These are phyloP conservation scores for Hypomecis atomaria DNA, from an alignment of 2,888 invertebrate genomes.

Conservation along the genomic window DNA sequence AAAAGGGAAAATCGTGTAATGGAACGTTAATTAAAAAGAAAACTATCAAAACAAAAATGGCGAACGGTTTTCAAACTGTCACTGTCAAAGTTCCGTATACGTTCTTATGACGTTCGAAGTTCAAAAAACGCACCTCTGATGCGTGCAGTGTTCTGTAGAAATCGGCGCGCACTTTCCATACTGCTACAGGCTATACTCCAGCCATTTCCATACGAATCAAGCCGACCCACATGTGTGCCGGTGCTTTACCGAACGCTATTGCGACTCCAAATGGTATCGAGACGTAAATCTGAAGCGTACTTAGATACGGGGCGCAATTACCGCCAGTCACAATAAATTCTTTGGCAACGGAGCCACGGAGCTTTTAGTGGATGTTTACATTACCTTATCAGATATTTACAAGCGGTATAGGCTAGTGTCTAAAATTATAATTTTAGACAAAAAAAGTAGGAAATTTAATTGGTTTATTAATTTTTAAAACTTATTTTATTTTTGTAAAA, in stretches of 20 bases:
- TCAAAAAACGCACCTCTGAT: too few relatives aligned
- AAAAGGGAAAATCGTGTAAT: too few relatives aligned
- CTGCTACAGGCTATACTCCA: conserved; percentile 5
- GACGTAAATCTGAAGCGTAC: conserved; percentile 45
- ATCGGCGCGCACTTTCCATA: conserved; percentile 4
- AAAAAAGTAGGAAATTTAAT: too few relatives aligned
- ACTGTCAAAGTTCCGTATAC: too few relatives aligned
- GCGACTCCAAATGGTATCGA: conserved; percentile 43
- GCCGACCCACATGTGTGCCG: conserved; percentile 43
- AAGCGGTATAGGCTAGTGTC: conserved; percentile 10
- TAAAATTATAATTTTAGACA: too few relatives aligned
- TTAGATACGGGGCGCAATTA: conserved; percentile 37
- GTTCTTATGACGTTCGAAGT: too few relatives aligned
- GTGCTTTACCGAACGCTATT: conserved; percentile 44
- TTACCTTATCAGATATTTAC: conserved; percentile 32
- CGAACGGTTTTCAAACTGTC: too few relatives aligned
- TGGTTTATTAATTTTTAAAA: too few relatives aligned
- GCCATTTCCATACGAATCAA: conserved; percentile 44
- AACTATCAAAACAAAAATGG: too few relatives aligned
- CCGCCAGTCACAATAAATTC: conserved; percentile 34
- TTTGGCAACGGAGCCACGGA: conserved; percentile 20
- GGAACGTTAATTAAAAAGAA: too few relatives aligned
- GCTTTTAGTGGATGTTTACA: conserved; percentile 13
- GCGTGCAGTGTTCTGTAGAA: too few relatives aligned
- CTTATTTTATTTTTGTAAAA: too few relatives aligned